Evolutionary conservation across 2,888 invertebrate genomes (phyloP), one percentile per base, ranked within the genome.

Genomic region (Anarsia innoxiella): DNA sequence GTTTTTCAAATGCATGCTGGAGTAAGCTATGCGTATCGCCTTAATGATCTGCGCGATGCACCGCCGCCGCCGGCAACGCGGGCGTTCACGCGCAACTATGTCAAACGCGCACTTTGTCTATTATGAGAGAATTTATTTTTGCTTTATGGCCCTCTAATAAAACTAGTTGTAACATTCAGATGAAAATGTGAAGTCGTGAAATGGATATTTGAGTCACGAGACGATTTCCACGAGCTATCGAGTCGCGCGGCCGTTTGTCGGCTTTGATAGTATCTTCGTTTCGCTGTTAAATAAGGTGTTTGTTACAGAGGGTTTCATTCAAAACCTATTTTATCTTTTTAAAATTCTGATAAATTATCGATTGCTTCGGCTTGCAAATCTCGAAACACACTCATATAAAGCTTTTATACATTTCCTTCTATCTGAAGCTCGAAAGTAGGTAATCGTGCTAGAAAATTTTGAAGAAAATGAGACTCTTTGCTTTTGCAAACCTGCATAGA

Each of bases 61-160:
- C 12, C 31, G 31, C 3, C 23, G 16, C 12, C 15, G 14, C 12
- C 19, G 31, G 5, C 12, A 13, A 23, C 14, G 33, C 14, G 33
- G 14, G 33, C 41, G 49, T 53, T 59, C 58, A 57, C 59, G 56
- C 63, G 58, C 56, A 51, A 49, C 56, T 56, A 64, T 63, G 61
- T 53, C 65, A 65, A 59, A 55, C 58, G 52, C 56, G 50, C 48
- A 70, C 72, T 72, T 72, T 71, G 72, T 66, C 71, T 49, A 41
- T 43, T 49, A 48, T 37, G 41, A 46, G 41, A 45, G 34, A 39
- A 39, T 36, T 31, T 23, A 31, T 11, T 26, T 31, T 35, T 30
- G 12, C 31, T 39, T 39, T 31, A 39, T 13, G 12, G 27, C 26
- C 25, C 33, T 33, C 14, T 4, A 26, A 36, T 14, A 11, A 31